phyloP scores from a whole-genome alignment of 2,888 invertebrate genomes.

The Tipula helvola region DNA sequence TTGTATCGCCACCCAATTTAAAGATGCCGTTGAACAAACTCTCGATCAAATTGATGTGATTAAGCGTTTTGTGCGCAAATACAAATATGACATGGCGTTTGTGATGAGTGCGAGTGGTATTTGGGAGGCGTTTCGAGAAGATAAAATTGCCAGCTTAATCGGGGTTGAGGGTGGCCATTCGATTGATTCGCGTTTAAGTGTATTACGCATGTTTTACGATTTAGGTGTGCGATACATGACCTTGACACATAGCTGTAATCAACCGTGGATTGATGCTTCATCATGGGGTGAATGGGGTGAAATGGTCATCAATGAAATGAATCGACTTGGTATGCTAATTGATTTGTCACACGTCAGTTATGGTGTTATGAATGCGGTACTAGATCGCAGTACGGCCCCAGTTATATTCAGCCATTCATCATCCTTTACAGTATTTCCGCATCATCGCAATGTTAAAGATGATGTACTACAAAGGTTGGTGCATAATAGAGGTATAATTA shows the following conservation, averaged over 20 bases:
- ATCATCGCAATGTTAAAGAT: slow-evolving; percentile 46
- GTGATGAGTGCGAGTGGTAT: slow-evolving; percentile 35
- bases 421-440: slow-evolving; percentile 38
- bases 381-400: slow-evolving; percentile 40
- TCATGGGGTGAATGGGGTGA: slow-evolving; percentile 14
- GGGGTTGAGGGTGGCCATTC: slow-evolving; percentile 50
- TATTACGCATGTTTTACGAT: slow-evolving; percentile 43
- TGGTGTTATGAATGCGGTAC: slow-evolving; percentile 42
- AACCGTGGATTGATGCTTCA: slow-evolving; percentile 38
- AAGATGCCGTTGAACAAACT: slow-evolving; percentile 42
- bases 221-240: slow-evolving; percentile 50
- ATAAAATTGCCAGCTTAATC: slow-evolving; percentile 45
- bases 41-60: slow-evolving; percentile 50
- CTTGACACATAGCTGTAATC: slow-evolving; percentile 47
- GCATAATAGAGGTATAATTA: slow-evolving; percentile 55
- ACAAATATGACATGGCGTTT: slow-evolving; percentile 32
- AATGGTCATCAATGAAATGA: slow-evolving; percentile 46
- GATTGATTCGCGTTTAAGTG: slow-evolving; percentile 43
- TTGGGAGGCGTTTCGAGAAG: slow-evolving; percentile 33
- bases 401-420: slow-evolving; percentile 51
- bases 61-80: slow-evolving; percentile 37
- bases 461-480: slow-evolving; percentile 41
- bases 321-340: slow-evolving; percentile 50
- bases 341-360: slow-evolving; percentile 47
- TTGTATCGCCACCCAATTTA: slow-evolving; percentile 38